A percentile compares a stretch with the other conserved stretches of the same genome.
Evolutionary conservation across 2,888 invertebrate genomes (phyloP).

Genomic region (Harpalus rufipes): DNA sequence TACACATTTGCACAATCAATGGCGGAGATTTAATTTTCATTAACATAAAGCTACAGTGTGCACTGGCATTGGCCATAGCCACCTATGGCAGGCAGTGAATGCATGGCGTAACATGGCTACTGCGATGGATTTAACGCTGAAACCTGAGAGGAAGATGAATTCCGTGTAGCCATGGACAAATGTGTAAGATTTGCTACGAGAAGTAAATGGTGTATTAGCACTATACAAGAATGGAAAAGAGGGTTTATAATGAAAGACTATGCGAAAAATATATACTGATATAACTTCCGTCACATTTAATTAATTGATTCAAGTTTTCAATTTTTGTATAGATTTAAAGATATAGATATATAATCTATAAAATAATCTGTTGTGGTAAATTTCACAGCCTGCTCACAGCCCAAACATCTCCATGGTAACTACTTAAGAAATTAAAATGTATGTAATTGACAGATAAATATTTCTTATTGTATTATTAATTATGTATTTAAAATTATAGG

Average conservation of each 20-base stretch:
- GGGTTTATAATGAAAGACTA: not conserved
- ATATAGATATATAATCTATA: too few species aligned
- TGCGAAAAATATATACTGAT: too few species aligned
- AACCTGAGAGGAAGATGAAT: not conserved
- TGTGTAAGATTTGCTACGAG: not conserved
- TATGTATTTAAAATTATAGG: too few species aligned
- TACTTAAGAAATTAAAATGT: too few species aligned
- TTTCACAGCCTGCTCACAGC: too few species aligned
- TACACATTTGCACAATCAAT: slow-evolving; percentile 52
- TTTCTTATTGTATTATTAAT: too few species aligned
- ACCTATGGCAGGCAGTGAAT: slow-evolving; percentile 13
- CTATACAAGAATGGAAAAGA: not conserved
- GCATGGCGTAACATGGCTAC: not conserved
- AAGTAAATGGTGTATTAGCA: not conserved
- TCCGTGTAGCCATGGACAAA: not conserved
- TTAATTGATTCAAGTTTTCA: too few species aligned
- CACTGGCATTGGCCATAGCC: not conserved
- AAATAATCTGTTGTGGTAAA: too few species aligned
- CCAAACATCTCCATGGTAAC: too few species aligned
- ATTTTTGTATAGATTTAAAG: too few species aligned
- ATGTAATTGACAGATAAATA: too few species aligned
- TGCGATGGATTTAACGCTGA: not conserved
- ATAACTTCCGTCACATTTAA: too few species aligned
- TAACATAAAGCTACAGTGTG: slow-evolving; percentile 20
- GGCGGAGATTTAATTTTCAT: slow-evolving; percentile 42